These are phyloP conservation scores for Coelopa frigida DNA, from an alignment of 1,140 invertebrate species.

Conservation along the genomic window DNA sequence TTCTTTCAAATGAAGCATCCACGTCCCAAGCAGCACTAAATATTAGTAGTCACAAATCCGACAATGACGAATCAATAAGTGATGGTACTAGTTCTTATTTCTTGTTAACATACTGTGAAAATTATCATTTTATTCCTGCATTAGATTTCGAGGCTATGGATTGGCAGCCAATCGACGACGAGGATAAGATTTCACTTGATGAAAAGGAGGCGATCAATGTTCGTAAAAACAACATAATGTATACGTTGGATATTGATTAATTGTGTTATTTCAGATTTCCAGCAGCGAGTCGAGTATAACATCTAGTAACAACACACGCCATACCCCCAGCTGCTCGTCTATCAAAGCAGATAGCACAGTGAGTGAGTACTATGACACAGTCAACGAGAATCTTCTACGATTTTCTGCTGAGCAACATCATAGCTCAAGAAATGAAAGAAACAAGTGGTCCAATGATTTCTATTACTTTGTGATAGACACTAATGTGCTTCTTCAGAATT, in stretches of 20 bases:
- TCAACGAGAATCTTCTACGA: constrained; percentile 17
- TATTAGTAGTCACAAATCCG: neutral
- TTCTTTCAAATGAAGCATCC: neutral
- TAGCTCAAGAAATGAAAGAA: neutral
- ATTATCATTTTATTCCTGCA: neutral
- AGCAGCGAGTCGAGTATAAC: constrained; percentile 5
- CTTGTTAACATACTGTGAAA: neutral
- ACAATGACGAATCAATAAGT: neutral
- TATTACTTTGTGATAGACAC: constrained; percentile 28
- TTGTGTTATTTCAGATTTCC: neutral
- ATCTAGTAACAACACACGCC: neutral
- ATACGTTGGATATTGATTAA: neutral
- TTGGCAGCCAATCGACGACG: constrained; percentile 16
- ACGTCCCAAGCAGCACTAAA: neutral
- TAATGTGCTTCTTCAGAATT: constrained; percentile 23
- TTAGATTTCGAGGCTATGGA: constrained; percentile 23
- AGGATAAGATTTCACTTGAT: constrained; percentile 3
- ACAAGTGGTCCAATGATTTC: constrained; percentile 12
- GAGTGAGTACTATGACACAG: constrained; percentile 10
- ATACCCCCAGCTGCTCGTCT: too few relatives aligned
- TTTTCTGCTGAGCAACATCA: constrained; percentile 8
- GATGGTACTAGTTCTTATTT: constrained; percentile 2
- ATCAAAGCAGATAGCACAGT: constrained; percentile 3
- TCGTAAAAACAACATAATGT: neutral
- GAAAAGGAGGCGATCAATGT: too few relatives aligned